These are phyloP conservation scores for Tangara arthus DNA, from an alignment of 2,797 vertebrate genomes.

Conservation along the genomic window DNA sequence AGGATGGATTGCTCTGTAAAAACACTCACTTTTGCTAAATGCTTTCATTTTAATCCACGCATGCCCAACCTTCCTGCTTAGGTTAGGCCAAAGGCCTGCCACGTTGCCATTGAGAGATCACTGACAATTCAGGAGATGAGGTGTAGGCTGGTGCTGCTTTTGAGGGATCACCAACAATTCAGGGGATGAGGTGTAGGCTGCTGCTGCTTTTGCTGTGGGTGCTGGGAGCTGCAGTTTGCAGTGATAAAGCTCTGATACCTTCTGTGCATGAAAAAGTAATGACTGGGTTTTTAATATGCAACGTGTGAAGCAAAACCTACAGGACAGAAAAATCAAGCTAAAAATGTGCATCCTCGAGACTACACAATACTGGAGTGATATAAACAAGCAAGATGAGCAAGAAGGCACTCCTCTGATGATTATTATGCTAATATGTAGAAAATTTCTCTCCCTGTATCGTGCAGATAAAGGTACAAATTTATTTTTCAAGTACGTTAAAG, in stretches of 20 bases:
- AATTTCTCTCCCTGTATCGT: not conserved
- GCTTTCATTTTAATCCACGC: not conserved
- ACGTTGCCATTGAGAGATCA: accelerated
- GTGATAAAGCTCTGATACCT: not conserved
- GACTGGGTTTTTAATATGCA: not conserved
- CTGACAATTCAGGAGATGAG: not conserved
- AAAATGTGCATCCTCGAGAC: not conserved
- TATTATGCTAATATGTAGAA: not conserved
- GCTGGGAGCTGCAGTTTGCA: not conserved
- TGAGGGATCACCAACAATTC: not conserved
- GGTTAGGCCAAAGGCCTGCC: not conserved
- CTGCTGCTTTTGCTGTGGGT: not conserved
- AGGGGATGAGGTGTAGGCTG: not conserved
- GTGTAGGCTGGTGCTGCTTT: not conserved
- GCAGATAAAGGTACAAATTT: not conserved
- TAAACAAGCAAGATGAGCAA: not conserved
- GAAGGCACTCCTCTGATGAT: not conserved
- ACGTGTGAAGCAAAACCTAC: not conserved
- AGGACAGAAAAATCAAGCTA: not conserved
- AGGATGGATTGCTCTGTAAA: not conserved
- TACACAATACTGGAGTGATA: not conserved
- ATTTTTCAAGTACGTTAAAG: not conserved
- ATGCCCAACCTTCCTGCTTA: not conserved
- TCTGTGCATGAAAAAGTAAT: not conserved
- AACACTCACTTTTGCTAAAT: not conserved